A percentile compares a stretch with the other conserved stretches of the same genome.
Conservation (phyloP, 2,113 vertebrate genomes). For the Neogale vison region DNA sequence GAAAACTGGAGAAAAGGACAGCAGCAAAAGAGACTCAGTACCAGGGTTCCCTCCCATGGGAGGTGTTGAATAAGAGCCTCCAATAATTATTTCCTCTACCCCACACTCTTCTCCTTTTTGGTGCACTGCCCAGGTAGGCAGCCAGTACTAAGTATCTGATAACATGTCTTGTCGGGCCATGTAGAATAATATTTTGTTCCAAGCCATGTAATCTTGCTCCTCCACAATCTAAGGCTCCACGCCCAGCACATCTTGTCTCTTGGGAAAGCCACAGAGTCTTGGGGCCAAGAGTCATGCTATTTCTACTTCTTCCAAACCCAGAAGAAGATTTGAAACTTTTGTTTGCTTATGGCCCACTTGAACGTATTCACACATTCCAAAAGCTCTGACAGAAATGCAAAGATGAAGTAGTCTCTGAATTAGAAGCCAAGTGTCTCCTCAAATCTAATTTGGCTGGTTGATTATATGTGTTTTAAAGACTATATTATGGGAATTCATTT, state of each 20-base stretch:
- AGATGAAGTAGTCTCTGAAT: neutral
- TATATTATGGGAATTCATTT: neutral
- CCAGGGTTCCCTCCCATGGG: neutral
- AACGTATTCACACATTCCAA: neutral
- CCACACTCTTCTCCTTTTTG: slow-evolving; percentile 48
- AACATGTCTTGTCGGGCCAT: slow-evolving; percentile 52
- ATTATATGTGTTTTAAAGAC: neutral
- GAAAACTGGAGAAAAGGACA: neutral
- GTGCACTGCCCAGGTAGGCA: slow-evolving; percentile 63
- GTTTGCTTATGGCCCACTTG: slow-evolving; percentile 32
- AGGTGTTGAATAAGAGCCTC: slow-evolving; percentile 37
- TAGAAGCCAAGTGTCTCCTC: neutral
- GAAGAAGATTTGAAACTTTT: slow-evolving; percentile 50
- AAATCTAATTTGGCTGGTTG: neutral
- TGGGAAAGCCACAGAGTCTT: slow-evolving; percentile 60
- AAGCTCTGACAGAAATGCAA: slow-evolving; percentile 43
- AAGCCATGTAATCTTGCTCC: slow-evolving; percentile 62
- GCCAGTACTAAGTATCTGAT: slow-evolving; percentile 61
- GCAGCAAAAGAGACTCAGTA: neutral
- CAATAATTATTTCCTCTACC: slow-evolving; percentile 29
- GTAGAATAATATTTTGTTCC: slow-evolving; percentile 71
- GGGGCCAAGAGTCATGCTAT: slow-evolving; percentile 17
- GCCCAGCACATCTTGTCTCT: slow-evolving; percentile 64
- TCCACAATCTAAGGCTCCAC: slow-evolving; percentile 47
- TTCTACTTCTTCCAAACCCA: slow-evolving; percentile 65